Evolutionary conservation across 1,140 invertebrate genomes (phyloP).

Genomic region (Drosophila serrata): DNA sequence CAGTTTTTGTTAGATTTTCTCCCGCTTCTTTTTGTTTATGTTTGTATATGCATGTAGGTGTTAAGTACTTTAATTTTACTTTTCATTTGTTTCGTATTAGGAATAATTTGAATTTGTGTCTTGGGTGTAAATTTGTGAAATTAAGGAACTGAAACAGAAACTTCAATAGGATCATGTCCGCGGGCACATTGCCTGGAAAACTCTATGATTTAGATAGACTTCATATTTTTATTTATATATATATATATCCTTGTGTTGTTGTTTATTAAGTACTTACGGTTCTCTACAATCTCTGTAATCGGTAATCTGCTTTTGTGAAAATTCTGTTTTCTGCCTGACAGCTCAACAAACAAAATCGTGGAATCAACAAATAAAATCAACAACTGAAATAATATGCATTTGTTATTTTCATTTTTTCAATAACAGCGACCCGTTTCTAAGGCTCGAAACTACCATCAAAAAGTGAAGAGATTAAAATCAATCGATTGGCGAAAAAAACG

Average conservation of each 20-base stretch:
- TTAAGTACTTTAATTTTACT: conserved; percentile 30
- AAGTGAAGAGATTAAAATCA: conserved; percentile 8
- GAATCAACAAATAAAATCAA: conserved; percentile 21
- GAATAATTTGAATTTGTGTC: conserved; percentile 31
- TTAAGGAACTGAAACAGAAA: conserved; percentile 29
- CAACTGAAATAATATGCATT: conserved; percentile 15
- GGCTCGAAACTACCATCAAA: conserved; percentile 11
- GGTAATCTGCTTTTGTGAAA: conserved; percentile 19
- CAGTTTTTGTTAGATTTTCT: conserved; percentile 63
- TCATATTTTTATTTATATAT: conserved; percentile 33
- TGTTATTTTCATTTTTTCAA: conserved; percentile 1
- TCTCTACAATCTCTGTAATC: conserved; percentile 44
- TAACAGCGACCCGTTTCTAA: conserved; percentile 8
- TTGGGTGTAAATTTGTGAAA: conserved; percentile 10
- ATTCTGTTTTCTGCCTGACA: conserved; percentile 44
- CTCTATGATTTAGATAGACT: conserved; percentile 61
- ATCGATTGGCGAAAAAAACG: conserved; percentile 10
- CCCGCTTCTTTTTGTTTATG: conserved; percentile 34
- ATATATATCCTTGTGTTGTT: conserved; percentile 1
- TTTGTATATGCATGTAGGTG: conserved; percentile 40
- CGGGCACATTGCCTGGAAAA: conserved; percentile 68
- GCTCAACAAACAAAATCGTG: conserved; percentile 23
- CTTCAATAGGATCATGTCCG: conserved; percentile 49
- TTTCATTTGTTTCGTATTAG: conserved; percentile 34
- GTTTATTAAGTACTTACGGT: conserved; percentile 59